phyloP scores from a whole-genome alignment of 2,797 vertebrate species.

The Falco naumanni region DNA sequence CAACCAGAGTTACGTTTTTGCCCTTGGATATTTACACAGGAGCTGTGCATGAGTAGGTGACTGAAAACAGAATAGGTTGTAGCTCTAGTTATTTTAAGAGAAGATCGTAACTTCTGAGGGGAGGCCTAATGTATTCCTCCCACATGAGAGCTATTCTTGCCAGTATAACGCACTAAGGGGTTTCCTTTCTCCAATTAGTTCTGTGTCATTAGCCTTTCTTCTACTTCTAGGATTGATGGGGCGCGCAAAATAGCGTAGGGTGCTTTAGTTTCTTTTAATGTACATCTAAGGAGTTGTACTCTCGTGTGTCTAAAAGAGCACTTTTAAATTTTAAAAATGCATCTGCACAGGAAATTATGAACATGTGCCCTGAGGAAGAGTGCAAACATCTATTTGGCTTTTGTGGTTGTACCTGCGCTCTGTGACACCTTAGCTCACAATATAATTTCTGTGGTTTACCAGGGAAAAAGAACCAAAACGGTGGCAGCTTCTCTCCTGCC shows the following conservation, averaged over 20 bases:
- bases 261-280: not conserved
- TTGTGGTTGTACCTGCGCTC: not conserved
- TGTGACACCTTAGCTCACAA: not conserved
- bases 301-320: fast-evolving
- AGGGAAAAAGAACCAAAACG: fast-evolving
- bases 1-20: not conserved
- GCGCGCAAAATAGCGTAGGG: not conserved
- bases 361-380: not conserved
- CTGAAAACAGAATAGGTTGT: not conserved
- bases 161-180: not conserved
- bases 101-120: not conserved
- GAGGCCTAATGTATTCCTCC: not conserved
- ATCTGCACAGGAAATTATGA: not conserved
- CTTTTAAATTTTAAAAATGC: not conserved
- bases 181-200: conserved; percentile 1
- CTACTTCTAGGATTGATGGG: not conserved
- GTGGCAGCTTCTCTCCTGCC: not conserved
- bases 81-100: not conserved
- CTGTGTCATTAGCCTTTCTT: not conserved
- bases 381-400: not conserved
- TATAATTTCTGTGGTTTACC: not conserved
- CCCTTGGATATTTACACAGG: not conserved
- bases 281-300: not conserved
- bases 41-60: not conserved
- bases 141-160: not conserved